Evolutionary conservation across 1,140 invertebrate genomes (phyloP).

Genomic region (Calephelis virginiensis): DNA sequence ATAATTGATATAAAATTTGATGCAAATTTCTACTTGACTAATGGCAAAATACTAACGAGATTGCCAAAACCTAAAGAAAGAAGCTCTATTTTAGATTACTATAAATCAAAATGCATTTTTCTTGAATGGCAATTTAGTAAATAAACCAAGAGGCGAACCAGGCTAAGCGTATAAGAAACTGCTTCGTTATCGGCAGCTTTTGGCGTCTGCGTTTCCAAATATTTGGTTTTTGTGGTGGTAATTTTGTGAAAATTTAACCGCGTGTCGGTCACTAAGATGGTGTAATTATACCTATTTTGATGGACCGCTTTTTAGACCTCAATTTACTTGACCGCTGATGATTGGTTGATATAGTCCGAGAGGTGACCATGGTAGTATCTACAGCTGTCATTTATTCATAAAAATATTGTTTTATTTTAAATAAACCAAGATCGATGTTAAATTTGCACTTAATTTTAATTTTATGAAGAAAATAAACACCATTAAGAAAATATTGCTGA

Average conservation of each 20-base stretch:
- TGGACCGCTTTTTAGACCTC: constrained; percentile 48
- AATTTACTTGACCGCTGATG: neutral
- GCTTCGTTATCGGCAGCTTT: constrained; percentile 11
- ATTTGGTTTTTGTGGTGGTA: constrained; percentile 49
- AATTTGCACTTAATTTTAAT: too few relatives aligned
- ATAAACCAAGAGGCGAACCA: constrained; percentile 3
- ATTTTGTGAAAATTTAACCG: constrained; percentile 56
- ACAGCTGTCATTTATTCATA: neutral
- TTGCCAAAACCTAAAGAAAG: too few relatives aligned
- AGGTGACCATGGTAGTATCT: too few relatives aligned
- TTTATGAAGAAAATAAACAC: too few relatives aligned
- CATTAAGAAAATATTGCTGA: too few relatives aligned
- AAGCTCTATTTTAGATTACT: too few relatives aligned
- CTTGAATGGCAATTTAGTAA: neutral
- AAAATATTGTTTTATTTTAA: too few relatives aligned
- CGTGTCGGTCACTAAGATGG: constrained; percentile 40
- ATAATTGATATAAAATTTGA: too few relatives aligned
- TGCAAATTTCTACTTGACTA: too few relatives aligned
- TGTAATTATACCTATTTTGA: constrained; percentile 73
- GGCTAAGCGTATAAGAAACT: constrained; percentile 4
- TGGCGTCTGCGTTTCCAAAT: constrained; percentile 29
- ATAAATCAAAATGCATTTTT: neutral
- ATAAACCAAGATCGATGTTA: too few relatives aligned
- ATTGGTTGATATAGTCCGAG: neutral
- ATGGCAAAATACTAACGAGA: too few relatives aligned